Base-by-base conservation (phyloP, 2,888 invertebrate species). In the Leptinotarsa tumamoca region DNA sequence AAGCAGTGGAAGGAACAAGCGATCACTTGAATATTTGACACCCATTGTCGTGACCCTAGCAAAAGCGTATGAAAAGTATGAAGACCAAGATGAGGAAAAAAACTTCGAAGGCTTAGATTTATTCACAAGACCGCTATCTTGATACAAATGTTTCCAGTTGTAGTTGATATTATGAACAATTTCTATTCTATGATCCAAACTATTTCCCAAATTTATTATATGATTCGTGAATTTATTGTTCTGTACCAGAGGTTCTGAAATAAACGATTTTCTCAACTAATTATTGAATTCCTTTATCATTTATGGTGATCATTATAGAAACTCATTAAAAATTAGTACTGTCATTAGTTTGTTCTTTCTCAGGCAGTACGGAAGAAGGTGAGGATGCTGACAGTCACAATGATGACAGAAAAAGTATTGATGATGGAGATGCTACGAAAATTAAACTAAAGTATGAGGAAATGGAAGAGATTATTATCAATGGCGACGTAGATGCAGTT, bases 61-160 rank as follows among this genome's bases (percentile, higher is more conserved):
- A 4, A 83, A 83, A 58, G 87, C 86, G 50, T 86, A 87, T 77
- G 86, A 87, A 69, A 84, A 85, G 78, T 88, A 86, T 77, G 85
- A 83, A 67, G 83, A 84, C 72, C 80, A 79, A 18, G 84, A 82
- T 69, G 76, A 80, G 84, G 86, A 87, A 87, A 87, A 86, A 86
- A 85, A 84, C 82, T 83, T 79, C 83, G 80, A 83, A 80, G 84
- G 75, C 80, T 80, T 58, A 82, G 84, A 74, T 67, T 84, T 80
- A 80, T 87, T 77, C 85, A 84, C 75, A 86, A 84, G 78, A 81
- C 87, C 79, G 83, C 84, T 5, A 76, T 86, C 67, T 63, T 86
- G 43, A 72, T 87, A 27, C 85, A 87, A 80, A 83, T 86, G 76
- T 80, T 84, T 27, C 87, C 87, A 3, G 78, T 87, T 43, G 80